Evolutionary conservation across 2,113 vertebrate species (phyloP).

Genomic region (Syrmaticus mikado): DNA sequence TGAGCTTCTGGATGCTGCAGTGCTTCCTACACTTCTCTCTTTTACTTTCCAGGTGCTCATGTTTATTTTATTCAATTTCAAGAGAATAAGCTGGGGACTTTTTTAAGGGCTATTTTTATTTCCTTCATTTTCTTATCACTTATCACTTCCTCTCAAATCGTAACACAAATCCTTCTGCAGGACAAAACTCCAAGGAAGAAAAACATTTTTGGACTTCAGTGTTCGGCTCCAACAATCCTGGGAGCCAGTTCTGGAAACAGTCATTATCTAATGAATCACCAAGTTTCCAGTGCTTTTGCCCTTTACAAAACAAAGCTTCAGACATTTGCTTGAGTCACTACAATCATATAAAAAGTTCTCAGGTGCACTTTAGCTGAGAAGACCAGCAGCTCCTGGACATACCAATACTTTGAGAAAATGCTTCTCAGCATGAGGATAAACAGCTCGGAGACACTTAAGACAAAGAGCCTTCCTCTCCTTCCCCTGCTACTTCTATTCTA

Average conservation of each 20-base stretch:
- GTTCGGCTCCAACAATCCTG: slow-evolving; percentile 27
- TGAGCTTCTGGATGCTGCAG: not conserved
- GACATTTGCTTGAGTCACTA: slow-evolving; percentile 27
- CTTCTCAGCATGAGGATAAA: not conserved
- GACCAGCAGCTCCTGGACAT: not conserved
- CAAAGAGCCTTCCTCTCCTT: not conserved
- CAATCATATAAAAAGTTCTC: not conserved
- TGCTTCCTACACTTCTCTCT: not conserved
- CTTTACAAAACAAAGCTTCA: slow-evolving; percentile 10
- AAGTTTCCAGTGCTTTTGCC: slow-evolving; percentile 46
- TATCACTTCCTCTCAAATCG: slow-evolving; percentile 1
- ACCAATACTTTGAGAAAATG: not conserved
- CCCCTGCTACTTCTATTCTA: not conserved
- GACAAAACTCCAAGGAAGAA: slow-evolving; percentile 2
- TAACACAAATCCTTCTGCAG: not conserved
- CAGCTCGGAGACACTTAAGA: not conserved
- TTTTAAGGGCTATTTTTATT: not conserved
- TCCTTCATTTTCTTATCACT: not conserved
- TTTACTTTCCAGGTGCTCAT: not conserved
- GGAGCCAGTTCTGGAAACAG: slow-evolving; percentile 40
- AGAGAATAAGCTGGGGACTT: not conserved
- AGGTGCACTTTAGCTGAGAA: not conserved
- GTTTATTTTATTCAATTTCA: not conserved
- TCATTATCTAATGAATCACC: slow-evolving; percentile 57
- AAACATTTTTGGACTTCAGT: slow-evolving; percentile 13